These are phyloP conservation scores for Macrobrachium nipponense DNA, from an alignment of 1,140 invertebrate genomes.

Conservation along the genomic window DNA sequence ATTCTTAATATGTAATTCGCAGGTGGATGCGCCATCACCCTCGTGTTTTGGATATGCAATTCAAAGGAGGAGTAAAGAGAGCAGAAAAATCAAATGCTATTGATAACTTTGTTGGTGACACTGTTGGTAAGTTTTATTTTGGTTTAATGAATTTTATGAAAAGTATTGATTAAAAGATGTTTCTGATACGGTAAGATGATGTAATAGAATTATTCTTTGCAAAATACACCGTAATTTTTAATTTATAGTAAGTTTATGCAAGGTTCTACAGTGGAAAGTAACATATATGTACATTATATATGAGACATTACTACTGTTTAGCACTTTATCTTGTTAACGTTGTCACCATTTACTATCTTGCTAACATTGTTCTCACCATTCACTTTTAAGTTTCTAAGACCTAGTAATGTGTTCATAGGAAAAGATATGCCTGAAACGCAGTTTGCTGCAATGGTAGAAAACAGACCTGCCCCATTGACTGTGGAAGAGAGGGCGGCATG, in stretches of 20 bases:
- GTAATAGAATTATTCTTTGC: too few relatives aligned
- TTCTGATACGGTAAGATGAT: too few relatives aligned
- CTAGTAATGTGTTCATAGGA: conserved; percentile 66
- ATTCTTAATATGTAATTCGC: conserved; percentile 46
- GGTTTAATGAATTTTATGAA: not conserved
- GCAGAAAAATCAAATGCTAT: conserved; percentile 96
- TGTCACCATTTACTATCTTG: too few relatives aligned
- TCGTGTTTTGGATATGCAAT: conserved; percentile 85
- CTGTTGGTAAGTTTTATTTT: conserved; percentile 77
- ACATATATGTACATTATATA: too few relatives aligned
- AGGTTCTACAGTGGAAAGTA: too few relatives aligned
- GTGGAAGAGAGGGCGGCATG: conserved; percentile 82
- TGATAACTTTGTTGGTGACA: conserved; percentile 90
- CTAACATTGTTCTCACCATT: too few relatives aligned
- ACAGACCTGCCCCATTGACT: conserved; percentile 77
- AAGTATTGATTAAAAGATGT: too few relatives aligned
- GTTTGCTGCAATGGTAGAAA: conserved; percentile 82
- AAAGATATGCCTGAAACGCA: conserved; percentile 78
- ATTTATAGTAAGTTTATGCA: too few relatives aligned
- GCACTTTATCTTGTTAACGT: too few relatives aligned
- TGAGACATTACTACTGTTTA: too few relatives aligned
- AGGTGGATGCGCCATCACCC: conserved; percentile 96
- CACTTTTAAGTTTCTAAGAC: too few relatives aligned
- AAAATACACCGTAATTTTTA: too few relatives aligned
- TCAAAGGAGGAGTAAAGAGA: conserved; percentile 89